phyloP scores from a whole-genome alignment of 2,888 invertebrate species.

The Andricus quercusramuli region DNA sequence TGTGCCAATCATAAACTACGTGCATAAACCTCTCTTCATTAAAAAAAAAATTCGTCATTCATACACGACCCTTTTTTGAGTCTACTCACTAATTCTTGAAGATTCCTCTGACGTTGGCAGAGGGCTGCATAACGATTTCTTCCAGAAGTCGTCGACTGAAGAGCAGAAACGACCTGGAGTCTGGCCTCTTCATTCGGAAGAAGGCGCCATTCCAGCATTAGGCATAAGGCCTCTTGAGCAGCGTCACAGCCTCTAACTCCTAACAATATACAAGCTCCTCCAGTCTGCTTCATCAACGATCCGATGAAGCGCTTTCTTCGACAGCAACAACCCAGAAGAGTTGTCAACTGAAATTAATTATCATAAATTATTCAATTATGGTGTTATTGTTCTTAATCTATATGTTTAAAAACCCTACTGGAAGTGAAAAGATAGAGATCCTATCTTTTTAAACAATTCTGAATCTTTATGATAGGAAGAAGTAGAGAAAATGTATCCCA shows the following conservation, averaged over 20 bases:
- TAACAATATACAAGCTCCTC: constrained; percentile 86
- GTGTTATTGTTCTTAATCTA: no score
- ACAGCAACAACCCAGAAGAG: constrained; percentile 85
- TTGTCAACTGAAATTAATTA: constrained; percentile 79
- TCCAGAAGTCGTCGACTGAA: constrained; percentile 86
- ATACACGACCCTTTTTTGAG: not conserved
- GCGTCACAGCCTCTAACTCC: constrained; percentile 85
- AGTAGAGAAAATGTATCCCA: no score
- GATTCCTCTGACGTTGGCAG: constrained; percentile 86
- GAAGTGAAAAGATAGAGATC: no score
- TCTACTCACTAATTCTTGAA: constrained; percentile 84
- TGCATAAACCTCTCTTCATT: no score
- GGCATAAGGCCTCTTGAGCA: constrained; percentile 85
- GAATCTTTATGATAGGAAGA: no score
- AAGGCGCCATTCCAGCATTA: constrained; percentile 89
- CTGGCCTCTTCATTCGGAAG: constrained; percentile 82
- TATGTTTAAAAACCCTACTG: no score
- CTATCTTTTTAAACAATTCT: no score
- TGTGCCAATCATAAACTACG: not conserved
- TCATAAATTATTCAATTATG: not conserved
- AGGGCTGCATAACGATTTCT: constrained; percentile 85
- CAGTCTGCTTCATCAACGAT: constrained; percentile 84
- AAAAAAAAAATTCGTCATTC: no score
- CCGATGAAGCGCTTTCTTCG: constrained; percentile 87
- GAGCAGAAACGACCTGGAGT: constrained; percentile 86